Percentiles rank a stretch among this genome's conserved stretches.
phyloP scores from a whole-genome alignment of 1,140 invertebrate species.

The Drosophila guanche region DNA sequence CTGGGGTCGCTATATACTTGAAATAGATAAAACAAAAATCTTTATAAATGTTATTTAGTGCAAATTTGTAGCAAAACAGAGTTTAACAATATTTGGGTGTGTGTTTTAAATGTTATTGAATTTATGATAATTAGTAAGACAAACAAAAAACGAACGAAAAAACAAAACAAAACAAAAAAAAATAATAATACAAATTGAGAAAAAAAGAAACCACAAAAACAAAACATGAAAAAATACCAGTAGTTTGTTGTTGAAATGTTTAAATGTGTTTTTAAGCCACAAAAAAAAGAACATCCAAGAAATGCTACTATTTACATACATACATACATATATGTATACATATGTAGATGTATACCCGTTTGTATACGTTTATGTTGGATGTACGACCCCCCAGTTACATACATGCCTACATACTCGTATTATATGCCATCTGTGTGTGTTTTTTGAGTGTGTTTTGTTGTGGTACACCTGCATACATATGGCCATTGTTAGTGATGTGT shows the following conservation, averaged over 20 bases:
- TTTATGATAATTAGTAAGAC: slow-evolving; percentile 67
- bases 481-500: slow-evolving; percentile 66
- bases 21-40: slow-evolving; percentile 35
- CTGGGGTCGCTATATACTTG: slow-evolving; percentile 30
- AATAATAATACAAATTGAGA: slow-evolving; percentile 20
- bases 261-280: slow-evolving; percentile 76
- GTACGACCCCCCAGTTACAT: slow-evolving; percentile 13
- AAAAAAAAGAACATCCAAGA: slow-evolving; percentile 28
- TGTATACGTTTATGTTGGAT: slow-evolving; percentile 44
- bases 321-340: not conserved
- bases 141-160: slow-evolving; percentile 40
- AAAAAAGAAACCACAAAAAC: slow-evolving; percentile 25
- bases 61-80: slow-evolving; percentile 70
- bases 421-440: slow-evolving; percentile 14
- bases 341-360: slow-evolving; percentile 32
- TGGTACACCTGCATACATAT: too few species aligned
- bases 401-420: too few species aligned
- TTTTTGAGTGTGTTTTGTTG: not conserved
- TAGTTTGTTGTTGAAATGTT: slow-evolving; percentile 81
- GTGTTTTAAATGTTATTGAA: slow-evolving; percentile 82
- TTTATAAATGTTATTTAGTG: slow-evolving; percentile 75
- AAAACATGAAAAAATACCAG: slow-evolving; percentile 23
- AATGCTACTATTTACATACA: slow-evolving; percentile 20
- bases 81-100: slow-evolving; percentile 67
- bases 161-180: slow-evolving; percentile 29